Evolutionary conservation across 2,797 vertebrate genomes (phyloP).

Genomic region (Neopelma chrysocephalum): DNA sequence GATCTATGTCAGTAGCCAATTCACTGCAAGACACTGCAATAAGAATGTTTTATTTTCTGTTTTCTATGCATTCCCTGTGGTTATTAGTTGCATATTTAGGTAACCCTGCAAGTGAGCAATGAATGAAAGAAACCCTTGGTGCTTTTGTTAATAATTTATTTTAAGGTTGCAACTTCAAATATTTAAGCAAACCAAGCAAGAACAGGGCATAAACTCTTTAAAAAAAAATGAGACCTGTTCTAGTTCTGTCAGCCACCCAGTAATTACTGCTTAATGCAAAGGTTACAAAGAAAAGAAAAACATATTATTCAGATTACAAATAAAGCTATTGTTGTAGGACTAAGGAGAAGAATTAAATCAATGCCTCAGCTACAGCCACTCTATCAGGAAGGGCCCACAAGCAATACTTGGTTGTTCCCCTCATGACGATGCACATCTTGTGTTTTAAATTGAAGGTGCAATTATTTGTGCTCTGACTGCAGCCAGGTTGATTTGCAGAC

Average conservation of each 20-base stretch:
- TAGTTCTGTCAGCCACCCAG: background rate
- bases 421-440: background rate
- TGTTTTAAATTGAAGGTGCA: background rate
- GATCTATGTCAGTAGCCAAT: background rate
- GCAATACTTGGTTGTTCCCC: background rate
- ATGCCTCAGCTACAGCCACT: background rate
- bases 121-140: background rate
- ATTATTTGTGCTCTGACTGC: background rate
- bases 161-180: constrained; percentile 16
- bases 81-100: constrained; percentile 7
- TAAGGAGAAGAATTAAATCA: background rate
- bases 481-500: background rate
- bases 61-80: background rate
- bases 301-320: background rate
- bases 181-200: background rate
- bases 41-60: background rate
- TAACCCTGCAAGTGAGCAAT: background rate
- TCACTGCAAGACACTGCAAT: background rate
- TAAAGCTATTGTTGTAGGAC: background rate
- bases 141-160: background rate
- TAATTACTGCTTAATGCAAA: background rate
- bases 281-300: background rate
- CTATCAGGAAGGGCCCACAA: background rate
- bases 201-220: background rate
- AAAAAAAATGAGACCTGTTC: background rate